Percentiles rank a stretch among this genome's conserved stretches.
phyloP scores from a whole-genome alignment of 2,888 invertebrate species.

The Aquatica leii region DNA sequence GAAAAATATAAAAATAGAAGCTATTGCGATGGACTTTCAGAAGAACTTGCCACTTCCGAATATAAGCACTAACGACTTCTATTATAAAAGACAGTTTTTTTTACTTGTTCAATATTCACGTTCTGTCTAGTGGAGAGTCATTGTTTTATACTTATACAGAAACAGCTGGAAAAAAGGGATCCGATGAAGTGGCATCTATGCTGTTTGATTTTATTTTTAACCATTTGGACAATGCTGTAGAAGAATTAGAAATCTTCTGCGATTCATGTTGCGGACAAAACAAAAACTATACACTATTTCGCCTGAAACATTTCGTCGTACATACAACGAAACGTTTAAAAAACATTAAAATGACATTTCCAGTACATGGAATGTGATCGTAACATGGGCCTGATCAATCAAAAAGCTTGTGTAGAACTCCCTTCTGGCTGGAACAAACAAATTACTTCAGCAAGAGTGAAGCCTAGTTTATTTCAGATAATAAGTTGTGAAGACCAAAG shows the following conservation, averaged over 20 bases:
- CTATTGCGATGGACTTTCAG: too few species aligned
- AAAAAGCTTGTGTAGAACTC: too few species aligned
- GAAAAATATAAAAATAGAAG: too few species aligned
- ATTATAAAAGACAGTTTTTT: slow-evolving; percentile 41
- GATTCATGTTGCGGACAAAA: slow-evolving; percentile 6
- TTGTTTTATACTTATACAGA: slow-evolving; percentile 46
- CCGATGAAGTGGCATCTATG: slow-evolving; percentile 30
- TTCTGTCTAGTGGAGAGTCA: slow-evolving; percentile 39
- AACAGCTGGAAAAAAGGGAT: slow-evolving; percentile 43
- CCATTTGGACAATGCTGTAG: slow-evolving; percentile 8
- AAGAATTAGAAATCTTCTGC: slow-evolving; percentile 11
- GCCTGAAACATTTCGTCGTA: slow-evolving; percentile 11
- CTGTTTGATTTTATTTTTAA: slow-evolving; percentile 13
- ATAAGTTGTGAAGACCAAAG: neutral
- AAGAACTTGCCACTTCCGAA: too few species aligned
- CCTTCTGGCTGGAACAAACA: slow-evolving; percentile 6
- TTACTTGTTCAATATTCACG: slow-evolving; percentile 45
- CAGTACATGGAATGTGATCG: slow-evolving; percentile 6
- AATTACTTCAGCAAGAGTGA: slow-evolving; percentile 4
- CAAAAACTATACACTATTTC: too few species aligned
- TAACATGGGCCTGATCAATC: slow-evolving; percentile 8
- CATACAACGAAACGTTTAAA: slow-evolving; percentile 9
- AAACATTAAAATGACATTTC: slow-evolving; percentile 5
- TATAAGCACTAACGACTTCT: slow-evolving; percentile 6
- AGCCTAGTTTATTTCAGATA: slow-evolving; percentile 2